A percentile compares a stretch with the other conserved stretches of the same genome.
phyloP scores from a whole-genome alignment of 2,888 invertebrate species.

The Anticlea derivata region DNA sequence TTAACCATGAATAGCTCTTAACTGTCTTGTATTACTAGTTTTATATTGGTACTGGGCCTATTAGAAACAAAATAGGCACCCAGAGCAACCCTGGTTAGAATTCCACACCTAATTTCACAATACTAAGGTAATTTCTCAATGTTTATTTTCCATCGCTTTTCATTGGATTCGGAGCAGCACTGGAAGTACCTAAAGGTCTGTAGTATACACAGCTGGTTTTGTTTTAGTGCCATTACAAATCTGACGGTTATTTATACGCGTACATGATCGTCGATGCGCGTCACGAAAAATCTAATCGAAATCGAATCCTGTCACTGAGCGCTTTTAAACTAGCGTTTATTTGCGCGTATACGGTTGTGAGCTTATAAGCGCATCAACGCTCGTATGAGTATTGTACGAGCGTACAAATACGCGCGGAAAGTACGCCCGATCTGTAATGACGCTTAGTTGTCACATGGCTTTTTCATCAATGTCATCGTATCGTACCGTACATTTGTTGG shows the following conservation, averaged over 20 bases:
- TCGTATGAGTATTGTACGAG: too few species aligned
- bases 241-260: too few species aligned
- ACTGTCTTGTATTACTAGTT: background rate
- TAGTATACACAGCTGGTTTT: slow-evolving; percentile 63
- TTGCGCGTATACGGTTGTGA: too few species aligned
- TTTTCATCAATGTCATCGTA: slow-evolving; percentile 12
- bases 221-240: background rate
- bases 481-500: too few species aligned
- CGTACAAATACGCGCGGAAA: too few species aligned
- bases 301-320: too few species aligned
- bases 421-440: too few species aligned
- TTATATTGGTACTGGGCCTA: background rate
- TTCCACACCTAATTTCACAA: slow-evolving; percentile 12
- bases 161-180: slow-evolving; percentile 85
- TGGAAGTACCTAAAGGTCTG: slow-evolving; percentile 93
- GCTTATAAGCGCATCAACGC: too few species aligned
- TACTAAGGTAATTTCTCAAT: slow-evolving; percentile 32
- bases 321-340: too few species aligned
- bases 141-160: slow-evolving; percentile 67
- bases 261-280: too few species aligned
- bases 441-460: slow-evolving; percentile 14
- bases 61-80: slow-evolving; percentile 1
- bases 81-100: slow-evolving; percentile 11
- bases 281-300: too few species aligned
- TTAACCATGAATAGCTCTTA: background rate